Evolutionary conservation across 2,113 vertebrate genomes (phyloP).

Genomic region (Stomatorhinus ivindoensis): DNA sequence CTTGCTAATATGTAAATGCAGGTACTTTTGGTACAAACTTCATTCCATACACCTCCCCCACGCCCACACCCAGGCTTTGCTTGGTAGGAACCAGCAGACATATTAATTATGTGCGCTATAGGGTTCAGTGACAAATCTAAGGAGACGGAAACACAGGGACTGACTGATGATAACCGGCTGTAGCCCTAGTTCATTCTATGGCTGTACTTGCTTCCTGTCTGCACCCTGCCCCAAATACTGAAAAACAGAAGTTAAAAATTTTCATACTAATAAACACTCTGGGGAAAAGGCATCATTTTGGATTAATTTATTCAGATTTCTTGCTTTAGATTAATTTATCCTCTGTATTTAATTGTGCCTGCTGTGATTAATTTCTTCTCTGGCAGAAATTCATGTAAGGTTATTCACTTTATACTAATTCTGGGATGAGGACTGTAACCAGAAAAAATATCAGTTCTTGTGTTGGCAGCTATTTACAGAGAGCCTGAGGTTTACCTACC

Average conservation of each 20-base stretch:
- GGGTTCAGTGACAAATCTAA: not conserved
- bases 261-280: not conserved
- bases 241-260: conserved; percentile 1
- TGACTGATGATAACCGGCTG: not conserved
- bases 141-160: not conserved
- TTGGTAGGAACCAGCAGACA: not conserved
- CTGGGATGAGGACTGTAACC: not conserved
- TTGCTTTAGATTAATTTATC: not conserved
- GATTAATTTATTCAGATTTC: not conserved
- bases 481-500: not conserved
- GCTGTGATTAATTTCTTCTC: conserved; percentile 6
- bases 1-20: not conserved
- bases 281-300: not conserved
- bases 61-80: not conserved
- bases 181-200: not conserved
- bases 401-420: not conserved
- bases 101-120: not conserved
- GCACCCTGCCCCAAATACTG: not conserved
- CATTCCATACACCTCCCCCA: not conserved
- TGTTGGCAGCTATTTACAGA: not conserved
- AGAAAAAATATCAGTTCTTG: not conserved
- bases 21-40: not conserved
- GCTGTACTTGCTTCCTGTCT: not conserved
- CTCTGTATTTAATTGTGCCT: not conserved
- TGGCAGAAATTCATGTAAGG: not conserved